phyloP scores from a whole-genome alignment of 2,888 invertebrate species.

The Muscina levida region DNA sequence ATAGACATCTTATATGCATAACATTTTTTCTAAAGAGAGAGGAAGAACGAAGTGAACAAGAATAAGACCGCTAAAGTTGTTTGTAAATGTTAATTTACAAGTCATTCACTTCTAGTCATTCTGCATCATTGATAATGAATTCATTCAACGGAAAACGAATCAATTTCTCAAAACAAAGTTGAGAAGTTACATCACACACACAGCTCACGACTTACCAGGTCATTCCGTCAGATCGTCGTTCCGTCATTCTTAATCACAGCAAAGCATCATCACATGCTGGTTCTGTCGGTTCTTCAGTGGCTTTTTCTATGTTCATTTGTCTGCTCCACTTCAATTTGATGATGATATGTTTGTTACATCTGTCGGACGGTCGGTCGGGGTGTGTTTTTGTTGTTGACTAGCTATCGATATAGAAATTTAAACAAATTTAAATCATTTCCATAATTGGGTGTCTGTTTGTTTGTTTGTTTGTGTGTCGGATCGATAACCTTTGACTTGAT shows the following conservation, averaged over 20 bases:
- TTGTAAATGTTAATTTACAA: neutral
- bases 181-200: too few species aligned
- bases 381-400: slow-evolving; percentile 1
- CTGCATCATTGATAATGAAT: neutral
- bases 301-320: slow-evolving; percentile 4
- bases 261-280: slow-evolving; percentile 9
- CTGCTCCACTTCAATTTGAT: neutral
- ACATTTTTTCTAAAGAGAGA: too few species aligned
- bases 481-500: slow-evolving; percentile 31
- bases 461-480: slow-evolving; percentile 11
- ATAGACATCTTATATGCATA: neutral
- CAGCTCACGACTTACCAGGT: neutral
- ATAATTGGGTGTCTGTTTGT: slow-evolving; percentile 45
- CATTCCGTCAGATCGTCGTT: neutral
- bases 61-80: neutral
- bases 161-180: too few species aligned
- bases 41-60: too few species aligned
- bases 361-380: neutral
- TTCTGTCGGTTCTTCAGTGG: neutral
- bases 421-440: slow-evolving; percentile 46
- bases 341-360: slow-evolving; percentile 10
- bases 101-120: slow-evolving; percentile 21
- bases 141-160: too few species aligned
- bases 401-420: slow-evolving; percentile 23
- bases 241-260: neutral